phyloP scores from a whole-genome alignment of 2,797 vertebrate species.

The Gephyroberyx darwinii region DNA sequence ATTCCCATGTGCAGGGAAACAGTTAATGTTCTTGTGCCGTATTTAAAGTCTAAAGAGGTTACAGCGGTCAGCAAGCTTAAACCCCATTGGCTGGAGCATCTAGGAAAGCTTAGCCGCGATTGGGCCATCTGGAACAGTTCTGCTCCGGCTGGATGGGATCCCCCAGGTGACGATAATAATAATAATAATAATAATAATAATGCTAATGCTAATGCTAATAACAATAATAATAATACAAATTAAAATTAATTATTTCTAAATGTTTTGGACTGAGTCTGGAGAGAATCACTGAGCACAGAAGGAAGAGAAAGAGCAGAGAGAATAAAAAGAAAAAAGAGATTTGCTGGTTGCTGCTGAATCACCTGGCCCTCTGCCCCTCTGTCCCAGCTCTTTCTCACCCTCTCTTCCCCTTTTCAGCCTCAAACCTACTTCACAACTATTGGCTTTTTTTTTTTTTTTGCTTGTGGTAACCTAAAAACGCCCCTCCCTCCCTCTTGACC shows the following conservation, averaged over 20 bases:
- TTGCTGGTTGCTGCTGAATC: conserved; percentile 28
- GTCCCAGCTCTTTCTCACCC: conserved; percentile 7
- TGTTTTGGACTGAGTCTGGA: not conserved
- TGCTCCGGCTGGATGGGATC: not conserved
- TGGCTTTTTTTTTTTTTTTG: not conserved
- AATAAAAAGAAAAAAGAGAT: not conserved
- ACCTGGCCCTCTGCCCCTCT: not conserved
- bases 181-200: no score
- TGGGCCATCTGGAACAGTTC: conserved; percentile 49
- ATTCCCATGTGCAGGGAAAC: conserved; percentile 21
- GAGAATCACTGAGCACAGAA: conserved; percentile 37
- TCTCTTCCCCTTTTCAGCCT: not conserved
- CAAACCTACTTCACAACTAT: not conserved
- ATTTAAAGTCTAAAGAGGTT: conserved; percentile 44
- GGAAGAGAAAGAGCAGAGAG: conserved; percentile 11
- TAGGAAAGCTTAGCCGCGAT: conserved; percentile 50
- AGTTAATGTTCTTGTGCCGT: conserved; percentile 41
- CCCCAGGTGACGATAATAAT: conserved; percentile 4
- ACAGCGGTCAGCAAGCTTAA: conserved; percentile 26
- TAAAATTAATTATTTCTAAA: no score
- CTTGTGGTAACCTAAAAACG: not conserved
- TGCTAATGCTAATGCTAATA: no score
- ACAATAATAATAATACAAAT: not conserved
- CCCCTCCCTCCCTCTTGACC: conserved; percentile 9
- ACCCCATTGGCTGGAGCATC: conserved; percentile 38